phyloP scores from a whole-genome alignment of 1,140 invertebrate genomes.

The Atta texana region DNA sequence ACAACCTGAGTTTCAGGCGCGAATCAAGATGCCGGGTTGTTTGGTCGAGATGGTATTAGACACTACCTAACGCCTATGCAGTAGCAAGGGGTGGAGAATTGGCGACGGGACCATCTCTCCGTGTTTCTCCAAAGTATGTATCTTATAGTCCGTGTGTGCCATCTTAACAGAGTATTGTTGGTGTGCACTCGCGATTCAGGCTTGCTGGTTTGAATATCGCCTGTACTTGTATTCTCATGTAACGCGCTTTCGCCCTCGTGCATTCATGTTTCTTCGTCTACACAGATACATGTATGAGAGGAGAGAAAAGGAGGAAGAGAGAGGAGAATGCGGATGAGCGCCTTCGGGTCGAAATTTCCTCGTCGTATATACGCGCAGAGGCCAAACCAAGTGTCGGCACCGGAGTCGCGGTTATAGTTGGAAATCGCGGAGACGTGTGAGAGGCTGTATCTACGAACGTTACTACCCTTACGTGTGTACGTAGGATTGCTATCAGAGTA shows the following conservation, averaged over 20 bases:
- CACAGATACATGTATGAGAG: background rate
- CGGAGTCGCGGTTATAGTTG: slow-evolving; percentile 52
- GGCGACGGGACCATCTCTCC: slow-evolving; percentile 24
- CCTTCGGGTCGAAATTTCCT: slow-evolving; percentile 72
- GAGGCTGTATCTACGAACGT: slow-evolving; percentile 15
- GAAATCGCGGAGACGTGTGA: background rate
- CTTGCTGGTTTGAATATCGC: background rate
- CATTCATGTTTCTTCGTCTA: slow-evolving; percentile 26
- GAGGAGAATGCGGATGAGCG: background rate
- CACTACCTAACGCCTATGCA: slow-evolving; percentile 61
- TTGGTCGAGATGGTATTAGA: slow-evolving; percentile 68
- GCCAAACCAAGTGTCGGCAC: slow-evolving; percentile 28
- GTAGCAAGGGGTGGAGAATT: slow-evolving; percentile 1
- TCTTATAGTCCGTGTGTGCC: background rate
- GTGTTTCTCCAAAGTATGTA: slow-evolving; percentile 71
- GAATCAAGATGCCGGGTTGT: slow-evolving; percentile 68
- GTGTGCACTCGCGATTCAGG: slow-evolving; percentile 38
- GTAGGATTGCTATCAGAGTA: slow-evolving; percentile 27
- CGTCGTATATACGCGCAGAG: slow-evolving; percentile 71
- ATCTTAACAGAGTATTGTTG: background rate
- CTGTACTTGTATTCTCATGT: background rate
- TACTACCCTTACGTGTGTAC: background rate
- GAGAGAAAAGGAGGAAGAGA: background rate
- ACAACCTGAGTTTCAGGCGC: background rate
- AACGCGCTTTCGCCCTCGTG: slow-evolving; percentile 5